Base-by-base conservation (phyloP, 2,888 invertebrate genomes). In the Lymantria dispar region DNA sequence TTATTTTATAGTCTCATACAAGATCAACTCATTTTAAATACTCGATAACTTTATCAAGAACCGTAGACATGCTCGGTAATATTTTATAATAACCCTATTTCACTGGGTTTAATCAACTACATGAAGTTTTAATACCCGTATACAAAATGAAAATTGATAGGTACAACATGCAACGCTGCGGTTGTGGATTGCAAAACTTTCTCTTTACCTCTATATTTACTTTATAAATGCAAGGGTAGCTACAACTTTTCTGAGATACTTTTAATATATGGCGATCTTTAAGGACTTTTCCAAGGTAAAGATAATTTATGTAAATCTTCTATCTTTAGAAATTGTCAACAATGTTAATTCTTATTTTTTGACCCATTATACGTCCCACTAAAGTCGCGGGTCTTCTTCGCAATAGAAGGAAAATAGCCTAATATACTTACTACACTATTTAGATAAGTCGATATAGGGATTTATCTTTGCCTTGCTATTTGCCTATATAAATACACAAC, bases 91-190 rank as follows among this genome's bases (percentile, higher is more conserved):
- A 22, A 22, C 22, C 22, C 22, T 22, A 22, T 22, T 22, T 22
- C 22, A 2, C 22, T 22, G 22, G 22, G 5, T 22, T 22, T 22
- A 22, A 22, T 22, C 2, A 22, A 22, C 3, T 22, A 59, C 40
- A n/a, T 36, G 22, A 59, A 65, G 52, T 44, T 57, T 62, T 47
- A 49, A 54, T 52, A 52, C 51, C 45, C 53, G 48, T 31, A 41
- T 31, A 43, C 42, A 13, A 43, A 52, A 64, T 62, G 64, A 57
- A 60, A 62, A 66, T 56, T 60, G 55, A 64, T 54, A 49, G 50
- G 36, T 36, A 43, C 45, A 49, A 46, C 50, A 56, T 57, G 54
- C 60, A 54, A 60, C 56, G 42, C 39, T 45, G 36, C 30, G 11
- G 46, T 33, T 29, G n/a, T 14, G 7, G 13, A 31, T 48, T 13